Conservation (phyloP, 2,797 vertebrate species). For the Vireo griseus region DNA sequence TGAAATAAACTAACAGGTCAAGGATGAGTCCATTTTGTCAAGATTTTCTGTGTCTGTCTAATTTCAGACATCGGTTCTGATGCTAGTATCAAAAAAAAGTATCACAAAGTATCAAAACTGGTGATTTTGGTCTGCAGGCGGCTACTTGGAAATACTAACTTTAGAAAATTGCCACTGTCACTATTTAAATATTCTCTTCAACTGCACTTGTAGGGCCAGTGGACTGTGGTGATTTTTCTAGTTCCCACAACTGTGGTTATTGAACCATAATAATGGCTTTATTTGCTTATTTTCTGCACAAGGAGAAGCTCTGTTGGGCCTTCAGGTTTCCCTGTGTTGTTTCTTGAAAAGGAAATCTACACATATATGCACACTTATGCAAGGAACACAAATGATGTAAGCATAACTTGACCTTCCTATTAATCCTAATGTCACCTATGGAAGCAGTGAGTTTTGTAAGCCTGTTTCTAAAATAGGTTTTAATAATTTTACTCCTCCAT, state of each 20-base stretch:
- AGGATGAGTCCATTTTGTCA: slow-evolving; percentile 43
- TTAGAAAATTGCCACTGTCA: neutral
- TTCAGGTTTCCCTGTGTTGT: neutral
- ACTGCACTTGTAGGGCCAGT: neutral
- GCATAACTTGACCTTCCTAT: neutral
- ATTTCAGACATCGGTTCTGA: neutral
- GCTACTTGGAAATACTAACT: neutral
- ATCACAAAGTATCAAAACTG: neutral
- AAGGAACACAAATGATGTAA: neutral
- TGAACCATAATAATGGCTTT: neutral
- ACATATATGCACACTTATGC: neutral
- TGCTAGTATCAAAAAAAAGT: neutral
- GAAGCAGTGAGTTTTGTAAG: neutral
- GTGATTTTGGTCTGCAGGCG: neutral
- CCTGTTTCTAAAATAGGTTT: neutral
- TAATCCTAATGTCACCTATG: neutral
- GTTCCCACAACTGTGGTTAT: neutral
- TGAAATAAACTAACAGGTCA: slow-evolving; percentile 57
- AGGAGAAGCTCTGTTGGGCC: neutral
- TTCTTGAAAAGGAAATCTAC: neutral
- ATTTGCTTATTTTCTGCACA: neutral
- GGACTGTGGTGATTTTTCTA: neutral
- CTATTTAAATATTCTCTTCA: neutral
- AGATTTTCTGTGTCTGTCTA: slow-evolving; percentile 4
- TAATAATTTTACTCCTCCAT: neutral